These are phyloP conservation scores for Clamator glandarius DNA, from an alignment of 2,797 vertebrate species.

Conservation along the genomic window DNA sequence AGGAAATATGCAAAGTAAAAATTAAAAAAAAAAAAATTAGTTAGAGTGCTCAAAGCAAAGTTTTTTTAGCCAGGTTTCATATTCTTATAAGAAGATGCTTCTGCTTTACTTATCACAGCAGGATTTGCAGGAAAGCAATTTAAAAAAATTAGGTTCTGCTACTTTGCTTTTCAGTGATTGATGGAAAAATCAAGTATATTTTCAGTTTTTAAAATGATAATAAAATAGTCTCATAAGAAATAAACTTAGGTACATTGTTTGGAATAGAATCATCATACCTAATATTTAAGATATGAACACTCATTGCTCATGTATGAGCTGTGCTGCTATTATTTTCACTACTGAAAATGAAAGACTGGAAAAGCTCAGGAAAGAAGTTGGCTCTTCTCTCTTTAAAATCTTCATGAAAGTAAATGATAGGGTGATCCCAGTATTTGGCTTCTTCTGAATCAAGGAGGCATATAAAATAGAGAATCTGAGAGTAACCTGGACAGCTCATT, in stretches of 20 bases:
- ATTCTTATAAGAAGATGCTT: not conserved
- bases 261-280: not conserved
- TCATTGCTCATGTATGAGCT: accelerated
- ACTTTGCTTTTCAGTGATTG: not conserved
- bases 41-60: not conserved
- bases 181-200: not conserved
- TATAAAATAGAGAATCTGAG: not conserved
- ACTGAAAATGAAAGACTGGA: not conserved
- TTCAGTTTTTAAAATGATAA: not conserved
- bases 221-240: not conserved
- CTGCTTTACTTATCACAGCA: not conserved
- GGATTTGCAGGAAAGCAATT: not conserved
- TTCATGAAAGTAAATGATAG: not conserved
- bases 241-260: not conserved
- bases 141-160: not conserved
- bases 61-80: not conserved
- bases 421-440: not conserved
- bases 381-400: not conserved
- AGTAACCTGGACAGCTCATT: slow-evolving; percentile 51
- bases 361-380: not conserved
- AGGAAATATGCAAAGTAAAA: not conserved
- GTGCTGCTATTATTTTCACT: not conserved
- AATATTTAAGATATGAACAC: not conserved
- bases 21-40: not conserved
- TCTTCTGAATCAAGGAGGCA: not conserved